Conservation (phyloP, 2,797 vertebrate species). For the Babyrousa celebensis region DNA sequence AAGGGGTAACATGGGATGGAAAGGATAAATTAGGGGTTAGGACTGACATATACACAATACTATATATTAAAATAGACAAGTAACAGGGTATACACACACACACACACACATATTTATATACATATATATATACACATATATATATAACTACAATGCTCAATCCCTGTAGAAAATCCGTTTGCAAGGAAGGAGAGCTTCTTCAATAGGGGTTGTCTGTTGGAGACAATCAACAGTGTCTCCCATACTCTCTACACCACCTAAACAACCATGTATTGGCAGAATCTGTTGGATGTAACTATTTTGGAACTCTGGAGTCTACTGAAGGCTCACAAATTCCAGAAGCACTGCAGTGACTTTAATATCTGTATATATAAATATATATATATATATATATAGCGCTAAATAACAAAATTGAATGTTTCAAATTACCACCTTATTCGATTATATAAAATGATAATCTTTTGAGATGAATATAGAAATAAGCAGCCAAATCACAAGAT, state of each 20-base stretch:
- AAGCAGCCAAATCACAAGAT: constrained; percentile 1
- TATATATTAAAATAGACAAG: too few species aligned
- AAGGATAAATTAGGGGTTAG: too few species aligned
- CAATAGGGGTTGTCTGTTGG: not conserved
- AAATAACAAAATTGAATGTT: not conserved
- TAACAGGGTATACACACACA: too few species aligned
- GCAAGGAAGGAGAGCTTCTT: not conserved
- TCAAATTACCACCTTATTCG: constrained; percentile 12
- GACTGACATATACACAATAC: too few species aligned
- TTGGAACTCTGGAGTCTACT: not conserved
- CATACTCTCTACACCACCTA: not conserved
- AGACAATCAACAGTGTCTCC: not conserved
- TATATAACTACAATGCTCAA: not conserved
- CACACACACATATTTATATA: too few species aligned
- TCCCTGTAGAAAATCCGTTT: not conserved
- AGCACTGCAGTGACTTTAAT: not conserved
- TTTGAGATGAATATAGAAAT: not conserved
- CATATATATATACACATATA: too few species aligned
- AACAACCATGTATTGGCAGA: not conserved
- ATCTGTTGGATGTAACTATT: not conserved
- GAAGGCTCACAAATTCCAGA: not conserved
- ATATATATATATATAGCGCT: too few species aligned
- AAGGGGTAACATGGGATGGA: too few species aligned
- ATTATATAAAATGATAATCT: not conserved
- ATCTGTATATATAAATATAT: not conserved